Conservation (phyloP, 2,888 invertebrate species). For the Netelia fuscicornis region DNA sequence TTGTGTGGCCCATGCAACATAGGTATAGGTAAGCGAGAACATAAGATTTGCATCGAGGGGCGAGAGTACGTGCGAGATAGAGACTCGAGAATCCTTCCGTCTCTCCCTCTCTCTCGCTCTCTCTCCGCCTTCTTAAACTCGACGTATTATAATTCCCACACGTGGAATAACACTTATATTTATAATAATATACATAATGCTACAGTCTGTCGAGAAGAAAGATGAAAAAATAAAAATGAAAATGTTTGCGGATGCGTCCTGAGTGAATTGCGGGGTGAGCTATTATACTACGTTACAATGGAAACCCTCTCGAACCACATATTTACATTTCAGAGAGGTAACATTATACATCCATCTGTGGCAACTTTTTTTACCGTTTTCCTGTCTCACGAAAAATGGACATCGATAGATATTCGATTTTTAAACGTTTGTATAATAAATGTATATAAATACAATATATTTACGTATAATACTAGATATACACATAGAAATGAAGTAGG, state of each 20-base stretch:
- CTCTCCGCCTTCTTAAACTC: slow-evolving; percentile 4
- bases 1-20: slow-evolving; percentile 43
- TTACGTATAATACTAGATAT: no score
- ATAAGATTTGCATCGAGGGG: slow-evolving; percentile 51
- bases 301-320: slow-evolving; percentile 23
- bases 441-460: not conserved
- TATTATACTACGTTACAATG: slow-evolving; percentile 31
- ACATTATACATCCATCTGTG: slow-evolving; percentile 41
- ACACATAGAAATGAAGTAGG: not conserved
- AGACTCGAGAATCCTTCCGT: not conserved
- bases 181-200: slow-evolving; percentile 31
- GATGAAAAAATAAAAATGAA: slow-evolving; percentile 27
- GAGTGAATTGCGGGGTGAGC: slow-evolving; percentile 29
- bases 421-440: slow-evolving; percentile 8
- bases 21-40: slow-evolving; percentile 24
- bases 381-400: slow-evolving; percentile 4
- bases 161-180: slow-evolving; percentile 14
- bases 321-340: slow-evolving; percentile 36
- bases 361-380: slow-evolving; percentile 11
- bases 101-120: not conserved
- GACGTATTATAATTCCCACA: slow-evolving; percentile 52
- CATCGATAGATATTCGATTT: slow-evolving; percentile 43
- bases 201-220: not conserved
- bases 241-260: slow-evolving; percentile 37
- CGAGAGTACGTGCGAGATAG: not conserved